Base-by-base conservation (phyloP, 2,797 vertebrate species). In the Lithobates sylvaticus region DNA sequence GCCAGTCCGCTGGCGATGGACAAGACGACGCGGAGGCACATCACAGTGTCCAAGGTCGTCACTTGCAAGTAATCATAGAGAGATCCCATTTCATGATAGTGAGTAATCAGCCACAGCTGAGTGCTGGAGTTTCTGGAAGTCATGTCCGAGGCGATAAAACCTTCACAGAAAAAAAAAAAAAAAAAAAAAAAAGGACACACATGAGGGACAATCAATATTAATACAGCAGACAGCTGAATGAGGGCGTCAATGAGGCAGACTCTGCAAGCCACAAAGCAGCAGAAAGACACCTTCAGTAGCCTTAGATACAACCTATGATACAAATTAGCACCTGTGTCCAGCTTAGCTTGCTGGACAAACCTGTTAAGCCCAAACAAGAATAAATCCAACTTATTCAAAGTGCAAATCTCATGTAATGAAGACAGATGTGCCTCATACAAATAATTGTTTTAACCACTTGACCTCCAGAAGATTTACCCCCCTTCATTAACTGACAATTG, bases 91-190 rank as follows among this genome's bases (percentile, higher is more conserved):
- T 99, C 97, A 0, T 99, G 98, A 91, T 96, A 99, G 94, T 99
- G 98, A 3, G 98, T 99, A 85, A 99, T 99, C 18, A 99, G 91
- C 98, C 98, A 99, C 89, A 99, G 54, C 93, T 99, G 98, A 13
- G 98, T 99, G 61, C 98, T 99, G 10, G 98, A 99, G 95, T 99
- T 99, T 88, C 98, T 94, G 2, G 98, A 99, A 0, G 98, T 99
- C 98, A 99, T 99, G 81, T 99, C 98, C 0, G 98, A 99, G 0
- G 97, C 98, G 78, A 99, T 98, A 86, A 99, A 99, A 88, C 98
- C 98, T 97, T 85, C 10, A 58, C 72, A 78, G 10, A 76, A 13
- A 86, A 86, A n/a, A 76, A 4, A 6, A 15, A 16, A 1, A 7
- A 23, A 13, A 86, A 86, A n/a, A 76, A 4, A 6, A 15, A 16